Base-by-base conservation (phyloP, 1,140 invertebrate species). In the Nasonia vitripennis region DNA sequence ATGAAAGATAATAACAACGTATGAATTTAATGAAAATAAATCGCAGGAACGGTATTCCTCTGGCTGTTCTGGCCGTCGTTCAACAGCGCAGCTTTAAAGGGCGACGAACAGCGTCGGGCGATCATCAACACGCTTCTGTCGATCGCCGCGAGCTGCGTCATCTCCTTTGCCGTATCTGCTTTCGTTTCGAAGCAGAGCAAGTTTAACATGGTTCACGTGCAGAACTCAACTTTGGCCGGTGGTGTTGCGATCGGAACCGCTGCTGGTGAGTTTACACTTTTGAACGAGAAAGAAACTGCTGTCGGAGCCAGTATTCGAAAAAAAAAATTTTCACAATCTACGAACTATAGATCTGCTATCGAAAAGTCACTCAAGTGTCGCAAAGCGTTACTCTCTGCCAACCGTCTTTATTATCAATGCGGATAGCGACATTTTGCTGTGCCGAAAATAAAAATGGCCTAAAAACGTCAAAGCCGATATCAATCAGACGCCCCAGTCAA, bases 61-160 rank as follows among this genome's bases (percentile, higher is more conserved):
- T 99, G 98, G 98, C 94, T 99, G 78, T 99, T 97, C 92, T 99
- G 98, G 98, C 98, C 98, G 1, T 98, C 97, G 86, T 99, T 99
- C 93, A 99, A 99, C 93, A 96, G 96, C 2, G 97, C 96, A 0
- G 93, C 96, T 37, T 94, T 97, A 10, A 94, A 95, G 0, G 96
- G 96, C 4, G 95, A 96, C 75, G 96, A 96, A 88, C 96, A 97
- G 89, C 96, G 98, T 86, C 94, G 98, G 62, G 98, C 98, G 11
- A 95, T 99, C 81, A 95, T 99, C 90, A 99, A 99, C 94, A 99
- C 98, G 7, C 98, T 98, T 90, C 94, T 98, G 62, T 96, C 98
- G 55, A 94, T 99, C 87, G 95, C 96, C 75, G 95, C 97, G 74
- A 97, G 97, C 89, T 96, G 97, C 93, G 95, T 98, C 2, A 95